Evolutionary conservation across 1,140 invertebrate genomes (phyloP).

Genomic region (Heterodera schachtii): DNA sequence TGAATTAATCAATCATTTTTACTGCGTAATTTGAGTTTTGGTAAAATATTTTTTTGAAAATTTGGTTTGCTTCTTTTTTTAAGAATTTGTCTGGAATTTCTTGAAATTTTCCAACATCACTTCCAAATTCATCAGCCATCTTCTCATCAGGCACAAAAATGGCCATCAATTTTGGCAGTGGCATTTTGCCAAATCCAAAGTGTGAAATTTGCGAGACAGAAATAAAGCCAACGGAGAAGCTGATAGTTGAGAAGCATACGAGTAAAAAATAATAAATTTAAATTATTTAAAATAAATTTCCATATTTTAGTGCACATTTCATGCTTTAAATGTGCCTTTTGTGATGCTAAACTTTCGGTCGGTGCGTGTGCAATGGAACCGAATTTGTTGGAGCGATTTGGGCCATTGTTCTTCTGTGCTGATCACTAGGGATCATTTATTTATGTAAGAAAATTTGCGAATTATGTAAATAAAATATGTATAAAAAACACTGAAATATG

Average conservation of each 20-base stretch:
- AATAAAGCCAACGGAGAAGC: slow-evolving; percentile 18
- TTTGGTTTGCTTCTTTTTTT: too few species aligned
- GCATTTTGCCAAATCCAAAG: not conserved
- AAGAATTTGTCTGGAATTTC: too few species aligned
- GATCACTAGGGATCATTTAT: too few species aligned
- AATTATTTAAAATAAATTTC: not conserved
- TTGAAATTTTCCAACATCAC: too few species aligned
- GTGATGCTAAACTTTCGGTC: slow-evolving; percentile 3
- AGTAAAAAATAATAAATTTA: slow-evolving; percentile 23
- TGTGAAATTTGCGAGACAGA: slow-evolving; percentile 10
- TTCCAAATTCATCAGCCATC: too few species aligned
- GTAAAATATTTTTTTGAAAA: too few species aligned
- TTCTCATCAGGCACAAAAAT: not conserved
- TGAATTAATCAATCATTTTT: too few species aligned
- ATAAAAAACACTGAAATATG: too few species aligned
- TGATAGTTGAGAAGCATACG: slow-evolving; percentile 26
- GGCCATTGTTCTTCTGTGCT: not conserved
- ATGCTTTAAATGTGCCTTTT: slow-evolving; percentile 27
- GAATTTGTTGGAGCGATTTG: not conserved
- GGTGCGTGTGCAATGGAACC: slow-evolving; percentile 28
- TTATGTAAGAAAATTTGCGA: too few species aligned
- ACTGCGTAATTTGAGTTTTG: too few species aligned
- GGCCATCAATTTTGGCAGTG: not conserved
- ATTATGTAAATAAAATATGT: too few species aligned
- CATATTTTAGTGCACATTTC: slow-evolving; percentile 22